Conservation (phyloP, 2,113 vertebrate genomes). For the Gallinago paraguaiae region DNA sequence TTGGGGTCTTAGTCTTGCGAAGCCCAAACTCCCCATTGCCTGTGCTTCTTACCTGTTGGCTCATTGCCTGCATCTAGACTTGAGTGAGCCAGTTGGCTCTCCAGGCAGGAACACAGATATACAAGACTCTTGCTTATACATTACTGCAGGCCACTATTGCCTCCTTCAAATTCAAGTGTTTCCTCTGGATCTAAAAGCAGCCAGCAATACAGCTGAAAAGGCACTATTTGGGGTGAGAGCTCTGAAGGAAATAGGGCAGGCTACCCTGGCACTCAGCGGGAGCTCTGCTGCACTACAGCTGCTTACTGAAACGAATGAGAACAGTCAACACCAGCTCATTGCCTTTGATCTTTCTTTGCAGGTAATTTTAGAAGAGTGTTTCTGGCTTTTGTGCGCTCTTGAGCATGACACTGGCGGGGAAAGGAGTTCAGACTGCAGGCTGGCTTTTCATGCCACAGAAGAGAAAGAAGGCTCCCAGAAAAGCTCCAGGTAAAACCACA, state of each 20-base stretch:
- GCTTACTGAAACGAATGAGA: not conserved
- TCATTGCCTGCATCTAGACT: not conserved
- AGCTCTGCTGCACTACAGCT: not conserved
- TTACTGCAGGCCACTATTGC: not conserved
- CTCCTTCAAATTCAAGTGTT: not conserved
- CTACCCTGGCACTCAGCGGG: not conserved
- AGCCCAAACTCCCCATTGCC: rapidly evolving
- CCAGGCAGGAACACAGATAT: not conserved
- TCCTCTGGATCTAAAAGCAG: not conserved
- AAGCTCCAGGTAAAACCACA: not conserved
- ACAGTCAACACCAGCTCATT: not conserved
- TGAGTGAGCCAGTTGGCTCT: not conserved
- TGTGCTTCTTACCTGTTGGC: not conserved
- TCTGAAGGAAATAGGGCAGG: not conserved
- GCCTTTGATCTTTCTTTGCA: not conserved
- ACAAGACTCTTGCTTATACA: not conserved
- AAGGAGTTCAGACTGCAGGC: not conserved
- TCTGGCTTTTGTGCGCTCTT: not conserved
- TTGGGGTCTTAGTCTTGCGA: not conserved
- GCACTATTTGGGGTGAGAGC: not conserved
- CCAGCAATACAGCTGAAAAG: not conserved
- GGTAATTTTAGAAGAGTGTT: not conserved
- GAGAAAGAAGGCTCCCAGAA: not conserved
- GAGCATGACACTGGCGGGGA: not conserved
- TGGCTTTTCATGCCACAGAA: not conserved